Evolutionary conservation across 2,797 vertebrate species (phyloP).

Genomic region (Lacerta viridis): DNA sequence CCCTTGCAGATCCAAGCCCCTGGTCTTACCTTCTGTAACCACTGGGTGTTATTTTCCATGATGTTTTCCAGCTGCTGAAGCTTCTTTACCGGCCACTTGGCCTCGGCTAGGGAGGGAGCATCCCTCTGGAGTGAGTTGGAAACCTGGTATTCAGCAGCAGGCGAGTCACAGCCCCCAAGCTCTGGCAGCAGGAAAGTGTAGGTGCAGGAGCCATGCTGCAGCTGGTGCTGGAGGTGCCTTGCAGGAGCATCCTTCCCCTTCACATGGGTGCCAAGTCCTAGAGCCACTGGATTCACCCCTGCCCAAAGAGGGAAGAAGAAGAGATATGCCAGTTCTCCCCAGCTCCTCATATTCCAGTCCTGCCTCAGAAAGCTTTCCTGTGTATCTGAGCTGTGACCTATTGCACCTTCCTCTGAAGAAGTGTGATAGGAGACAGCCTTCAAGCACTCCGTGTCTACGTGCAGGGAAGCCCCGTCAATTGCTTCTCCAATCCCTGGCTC

Average conservation of each 20-base stretch:
- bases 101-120: slow-evolving; percentile 66
- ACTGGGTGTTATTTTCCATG: slow-evolving; percentile 88
- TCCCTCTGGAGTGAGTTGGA: slow-evolving; percentile 86
- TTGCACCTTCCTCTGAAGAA: background rate
- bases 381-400: background rate
- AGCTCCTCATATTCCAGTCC: background rate
- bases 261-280: slow-evolving; percentile 24
- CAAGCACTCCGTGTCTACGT: background rate
- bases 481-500: slow-evolving; percentile 55
- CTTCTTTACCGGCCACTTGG: slow-evolving; percentile 82
- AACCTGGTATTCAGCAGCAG: slow-evolving; percentile 78
- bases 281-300: slow-evolving; percentile 33
- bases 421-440: background rate
- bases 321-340: background rate
- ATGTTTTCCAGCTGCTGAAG: slow-evolving; percentile 84
- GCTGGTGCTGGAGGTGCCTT: slow-evolving; percentile 78
- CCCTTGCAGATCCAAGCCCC: no score
- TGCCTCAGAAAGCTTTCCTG: background rate
- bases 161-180: slow-evolving; percentile 80
- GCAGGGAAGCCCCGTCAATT: background rate
- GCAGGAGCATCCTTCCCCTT: slow-evolving; percentile 71
- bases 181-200: slow-evolving; percentile 89
- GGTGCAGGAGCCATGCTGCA: slow-evolving; percentile 86
- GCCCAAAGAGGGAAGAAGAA: slow-evolving; percentile 46
- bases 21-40: slow-evolving; percentile 86